phyloP scores from a whole-genome alignment of 2,113 vertebrate species.

The Sceloporus undulatus region DNA sequence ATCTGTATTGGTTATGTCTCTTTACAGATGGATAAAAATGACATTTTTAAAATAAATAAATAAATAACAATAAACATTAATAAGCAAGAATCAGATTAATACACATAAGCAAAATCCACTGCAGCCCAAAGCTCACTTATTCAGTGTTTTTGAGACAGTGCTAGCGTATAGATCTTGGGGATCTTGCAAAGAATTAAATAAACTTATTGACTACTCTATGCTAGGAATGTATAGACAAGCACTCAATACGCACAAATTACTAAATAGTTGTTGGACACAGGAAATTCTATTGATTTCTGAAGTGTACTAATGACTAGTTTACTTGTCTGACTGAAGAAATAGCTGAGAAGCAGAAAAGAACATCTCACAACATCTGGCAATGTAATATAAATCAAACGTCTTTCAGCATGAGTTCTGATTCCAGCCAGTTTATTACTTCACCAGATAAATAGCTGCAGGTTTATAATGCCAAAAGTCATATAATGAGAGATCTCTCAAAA shows the following conservation, averaged over 20 bases:
- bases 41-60: neutral
- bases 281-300: slow-evolving; percentile 47
- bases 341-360: slow-evolving; percentile 25
- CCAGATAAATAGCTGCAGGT: slow-evolving; percentile 21
- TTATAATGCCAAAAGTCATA: slow-evolving; percentile 26
- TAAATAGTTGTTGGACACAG: slow-evolving; percentile 46
- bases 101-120: slow-evolving; percentile 32
- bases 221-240: neutral
- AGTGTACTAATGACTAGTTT: slow-evolving; percentile 25
- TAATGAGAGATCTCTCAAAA: slow-evolving; percentile 55
- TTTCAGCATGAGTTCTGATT: neutral
- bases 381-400: slow-evolving; percentile 10
- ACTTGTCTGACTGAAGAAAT: slow-evolving; percentile 54
- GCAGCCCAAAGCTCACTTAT: slow-evolving; percentile 46
- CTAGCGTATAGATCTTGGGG: slow-evolving; percentile 32
- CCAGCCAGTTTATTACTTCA: neutral
- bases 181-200: slow-evolving; percentile 55
- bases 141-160: neutral
- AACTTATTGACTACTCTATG: neutral
- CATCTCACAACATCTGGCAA: neutral
- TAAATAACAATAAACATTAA: slow-evolving; percentile 16
- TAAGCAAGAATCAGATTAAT: slow-evolving; percentile 52
- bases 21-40: slow-evolving; percentile 18
- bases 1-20: slow-evolving; percentile 13
- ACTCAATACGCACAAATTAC: neutral